A percentile compares a stretch with the other conserved stretches of the same genome.
Evolutionary conservation across 1,140 invertebrate genomes (phyloP).

Genomic region (Parasteatoda tepidariorum): DNA sequence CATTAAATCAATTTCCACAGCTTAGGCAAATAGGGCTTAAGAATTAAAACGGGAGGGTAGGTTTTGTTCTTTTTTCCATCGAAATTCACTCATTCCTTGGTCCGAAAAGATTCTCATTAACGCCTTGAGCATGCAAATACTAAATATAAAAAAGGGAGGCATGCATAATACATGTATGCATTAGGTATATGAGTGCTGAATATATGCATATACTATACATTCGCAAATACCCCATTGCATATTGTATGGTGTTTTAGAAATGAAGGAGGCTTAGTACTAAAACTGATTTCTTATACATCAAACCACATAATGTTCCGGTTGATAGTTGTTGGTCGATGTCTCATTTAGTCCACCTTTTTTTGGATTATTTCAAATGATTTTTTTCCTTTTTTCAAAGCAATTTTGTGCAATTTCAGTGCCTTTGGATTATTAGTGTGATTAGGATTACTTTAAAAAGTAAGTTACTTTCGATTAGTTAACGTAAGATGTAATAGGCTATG

Average conservation of each 20-base stretch:
- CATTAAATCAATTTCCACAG: neutral
- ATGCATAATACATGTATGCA: slow-evolving; percentile 55
- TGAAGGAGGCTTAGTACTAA: slow-evolving; percentile 36
- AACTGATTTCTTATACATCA: slow-evolving; percentile 39
- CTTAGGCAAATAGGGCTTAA: slow-evolving; percentile 10
- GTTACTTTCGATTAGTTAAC: too few relatives aligned
- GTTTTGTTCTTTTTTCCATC: neutral
- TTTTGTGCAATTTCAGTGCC: too few relatives aligned
- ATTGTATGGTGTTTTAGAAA: slow-evolving; percentile 46
- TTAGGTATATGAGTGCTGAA: slow-evolving; percentile 46
- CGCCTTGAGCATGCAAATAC: slow-evolving; percentile 43
- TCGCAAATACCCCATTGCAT: slow-evolving; percentile 34
- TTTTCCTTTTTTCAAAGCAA: too few relatives aligned
- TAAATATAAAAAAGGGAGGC: slow-evolving; percentile 46
- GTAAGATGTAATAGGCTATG: too few relatives aligned
- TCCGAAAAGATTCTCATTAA: slow-evolving; percentile 51
- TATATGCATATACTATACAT: slow-evolving; percentile 52
- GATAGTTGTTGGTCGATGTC: neutral
- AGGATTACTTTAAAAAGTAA: too few relatives aligned
- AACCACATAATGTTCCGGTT: slow-evolving; percentile 31
- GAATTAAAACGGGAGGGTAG: slow-evolving; percentile 23
- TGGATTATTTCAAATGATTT: too few relatives aligned
- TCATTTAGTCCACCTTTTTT: too few relatives aligned
- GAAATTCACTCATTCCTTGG: neutral
- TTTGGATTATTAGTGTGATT: too few relatives aligned